Conservation (phyloP, 2,113 vertebrate genomes). For the Passer domesticus region DNA sequence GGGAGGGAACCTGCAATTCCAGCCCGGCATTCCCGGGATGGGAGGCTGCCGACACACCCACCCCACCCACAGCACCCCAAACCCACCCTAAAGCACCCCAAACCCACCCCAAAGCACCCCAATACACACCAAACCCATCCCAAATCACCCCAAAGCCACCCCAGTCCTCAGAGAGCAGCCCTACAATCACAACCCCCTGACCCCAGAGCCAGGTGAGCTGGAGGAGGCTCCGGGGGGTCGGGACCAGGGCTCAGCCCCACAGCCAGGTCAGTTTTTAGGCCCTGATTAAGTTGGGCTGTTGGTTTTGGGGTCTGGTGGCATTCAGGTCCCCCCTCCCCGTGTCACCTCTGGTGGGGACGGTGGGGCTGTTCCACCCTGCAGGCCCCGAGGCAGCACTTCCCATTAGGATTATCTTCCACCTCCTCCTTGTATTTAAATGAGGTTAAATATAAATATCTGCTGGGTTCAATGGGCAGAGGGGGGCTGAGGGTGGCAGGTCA, state of each 20-base stretch:
- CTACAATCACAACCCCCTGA: fast-evolving
- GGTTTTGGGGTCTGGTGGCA: not conserved
- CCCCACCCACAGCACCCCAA: not conserved
- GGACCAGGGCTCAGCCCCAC: fast-evolving
- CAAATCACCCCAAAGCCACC: fast-evolving
- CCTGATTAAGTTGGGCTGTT: not conserved
- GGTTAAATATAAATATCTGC: not conserved
- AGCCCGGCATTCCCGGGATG: fast-evolving
- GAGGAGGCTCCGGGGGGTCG: fast-evolving
- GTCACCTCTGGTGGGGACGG: fast-evolving
- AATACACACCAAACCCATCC: fast-evolving
- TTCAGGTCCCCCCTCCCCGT: fast-evolving
- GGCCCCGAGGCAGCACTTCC: not conserved
- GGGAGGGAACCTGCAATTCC: not conserved
- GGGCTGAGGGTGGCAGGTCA: not conserved
- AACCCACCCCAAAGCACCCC: not conserved
- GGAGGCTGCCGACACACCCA: fast-evolving
- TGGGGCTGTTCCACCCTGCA: not conserved
- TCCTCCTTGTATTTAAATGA: not conserved
- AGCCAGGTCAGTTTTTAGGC: not conserved
- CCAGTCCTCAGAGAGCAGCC: not conserved
- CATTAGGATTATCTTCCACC: not conserved
- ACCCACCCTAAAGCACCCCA: not conserved
- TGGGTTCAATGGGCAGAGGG: fast-evolving
- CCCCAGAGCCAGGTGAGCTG: fast-evolving